Base-by-base conservation (phyloP, 2,113 vertebrate species). In the Pongo abelii region DNA sequence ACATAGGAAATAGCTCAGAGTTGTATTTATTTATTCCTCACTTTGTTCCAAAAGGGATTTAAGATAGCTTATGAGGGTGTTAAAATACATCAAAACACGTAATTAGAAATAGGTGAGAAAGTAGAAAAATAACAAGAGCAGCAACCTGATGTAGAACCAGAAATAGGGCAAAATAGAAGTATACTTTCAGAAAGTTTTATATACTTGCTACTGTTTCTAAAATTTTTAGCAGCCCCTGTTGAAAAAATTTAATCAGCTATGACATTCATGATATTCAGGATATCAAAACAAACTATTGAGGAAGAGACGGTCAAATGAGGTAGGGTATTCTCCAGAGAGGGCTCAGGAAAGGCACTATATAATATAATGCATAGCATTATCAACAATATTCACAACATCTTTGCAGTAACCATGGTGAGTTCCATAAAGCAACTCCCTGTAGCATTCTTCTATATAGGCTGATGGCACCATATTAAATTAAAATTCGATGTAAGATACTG, bases 41-140 rank as follows among this genome's bases (percentile, higher is more conserved):
- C 48, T 97, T 97, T 93, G 96, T 98, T 93, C 90, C 84, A 95
- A 97, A 96, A 86, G 74, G 84, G 40, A 92, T 94, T 97, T 96
- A 96, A 93, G 84, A 85, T 93, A 86, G 38, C 55, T 94, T 97
- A 69, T 93, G 92, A 94, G 91, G 92, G 92, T 97, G 70, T 88
- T 98, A 94, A 94, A 98, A 98, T 81, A 98, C 17, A 77, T 79
- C 94, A 83, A 59, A 97, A 74, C 23, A 83, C 80, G 70, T 96
- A 90, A 93, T 96, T 98, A 96, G 50, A 70, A 96, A 55, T 92
- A 90, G 95, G 80, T 95, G 87, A 98, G 79, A 97, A 98, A 91
- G 86, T 93, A 59, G 59, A 79, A 95, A 72, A 61, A 87, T 57
- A 38, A 18, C 78, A 96, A 94, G 96, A 92, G 64, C 46, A 84